Evolutionary conservation across 2,113 vertebrate species (phyloP).

Genomic region (Ellobius talpinus): DNA sequence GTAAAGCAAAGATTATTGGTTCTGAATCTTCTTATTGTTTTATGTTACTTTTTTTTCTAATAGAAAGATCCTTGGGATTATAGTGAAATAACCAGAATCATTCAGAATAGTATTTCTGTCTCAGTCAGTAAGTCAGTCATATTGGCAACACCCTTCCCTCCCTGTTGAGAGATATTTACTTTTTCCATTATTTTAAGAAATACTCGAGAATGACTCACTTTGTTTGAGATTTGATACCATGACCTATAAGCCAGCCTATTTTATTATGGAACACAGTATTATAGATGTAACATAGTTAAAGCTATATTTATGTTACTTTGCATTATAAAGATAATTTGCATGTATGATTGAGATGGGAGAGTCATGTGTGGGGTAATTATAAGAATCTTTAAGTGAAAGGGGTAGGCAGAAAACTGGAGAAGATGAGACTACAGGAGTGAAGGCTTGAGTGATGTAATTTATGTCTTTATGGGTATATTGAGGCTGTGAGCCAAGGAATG

Average conservation of each 20-base stretch:
- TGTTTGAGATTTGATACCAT: not conserved
- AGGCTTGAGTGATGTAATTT: not conserved
- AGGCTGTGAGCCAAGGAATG: not conserved
- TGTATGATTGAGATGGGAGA: not conserved
- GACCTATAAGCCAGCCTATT: not conserved
- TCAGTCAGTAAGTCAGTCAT: not conserved
- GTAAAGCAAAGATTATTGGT: slow-evolving; percentile 7
- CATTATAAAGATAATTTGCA: not conserved
- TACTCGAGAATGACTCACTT: not conserved
- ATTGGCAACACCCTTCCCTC: not conserved
- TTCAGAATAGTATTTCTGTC: not conserved
- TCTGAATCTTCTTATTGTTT: not conserved
- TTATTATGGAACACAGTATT: not conserved
- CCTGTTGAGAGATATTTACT: not conserved
- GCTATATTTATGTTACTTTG: not conserved
- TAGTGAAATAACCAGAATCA: not conserved
- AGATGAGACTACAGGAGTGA: not conserved
- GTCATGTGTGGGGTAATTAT: not conserved
- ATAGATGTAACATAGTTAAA: not conserved
- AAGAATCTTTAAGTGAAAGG: not conserved
- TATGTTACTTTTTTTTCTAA: not conserved
- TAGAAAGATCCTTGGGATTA: not conserved
- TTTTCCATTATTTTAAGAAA: not conserved
- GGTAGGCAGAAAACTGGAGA: not conserved
- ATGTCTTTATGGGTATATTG: not conserved